phyloP scores from a whole-genome alignment of 2,888 invertebrate species.

The Tubulanus polymorphus region DNA sequence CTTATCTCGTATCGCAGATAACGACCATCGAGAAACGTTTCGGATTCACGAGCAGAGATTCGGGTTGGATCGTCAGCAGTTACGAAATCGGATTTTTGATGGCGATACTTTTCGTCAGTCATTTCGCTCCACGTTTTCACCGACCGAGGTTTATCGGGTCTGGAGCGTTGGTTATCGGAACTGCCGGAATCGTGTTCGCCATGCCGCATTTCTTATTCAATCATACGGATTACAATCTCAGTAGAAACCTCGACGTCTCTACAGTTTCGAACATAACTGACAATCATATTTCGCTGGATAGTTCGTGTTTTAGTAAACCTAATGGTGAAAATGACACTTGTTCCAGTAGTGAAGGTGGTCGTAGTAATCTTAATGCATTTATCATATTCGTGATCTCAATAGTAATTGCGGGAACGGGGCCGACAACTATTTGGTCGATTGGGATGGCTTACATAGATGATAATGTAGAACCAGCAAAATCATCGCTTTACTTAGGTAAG shows the following conservation, averaged over 20 bases:
- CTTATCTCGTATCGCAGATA: background rate
- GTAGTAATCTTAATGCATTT: no score
- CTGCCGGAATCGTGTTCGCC: background rate
- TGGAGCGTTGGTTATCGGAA: background rate
- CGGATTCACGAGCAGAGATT: background rate
- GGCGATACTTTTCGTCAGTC: background rate
- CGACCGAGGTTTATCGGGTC: background rate
- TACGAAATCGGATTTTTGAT: background rate
- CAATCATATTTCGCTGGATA: no score
- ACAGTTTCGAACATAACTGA: no score
- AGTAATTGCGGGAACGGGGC: background rate
- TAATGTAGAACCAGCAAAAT: background rate
- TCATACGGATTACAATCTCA: no score
- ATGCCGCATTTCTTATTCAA: background rate
- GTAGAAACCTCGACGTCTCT: no score
- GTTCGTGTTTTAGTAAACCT: no score
- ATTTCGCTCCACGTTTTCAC: background rate
- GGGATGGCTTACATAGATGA: background rate
- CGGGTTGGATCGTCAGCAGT: background rate
- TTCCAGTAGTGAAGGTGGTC: no score
- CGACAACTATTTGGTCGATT: background rate
- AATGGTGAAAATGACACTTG: no score
- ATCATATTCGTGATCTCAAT: background rate
- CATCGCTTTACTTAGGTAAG: background rate
- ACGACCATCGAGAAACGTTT: background rate